phyloP scores from a whole-genome alignment of 2,888 invertebrate genomes.

The Matsumyia berberina region DNA sequence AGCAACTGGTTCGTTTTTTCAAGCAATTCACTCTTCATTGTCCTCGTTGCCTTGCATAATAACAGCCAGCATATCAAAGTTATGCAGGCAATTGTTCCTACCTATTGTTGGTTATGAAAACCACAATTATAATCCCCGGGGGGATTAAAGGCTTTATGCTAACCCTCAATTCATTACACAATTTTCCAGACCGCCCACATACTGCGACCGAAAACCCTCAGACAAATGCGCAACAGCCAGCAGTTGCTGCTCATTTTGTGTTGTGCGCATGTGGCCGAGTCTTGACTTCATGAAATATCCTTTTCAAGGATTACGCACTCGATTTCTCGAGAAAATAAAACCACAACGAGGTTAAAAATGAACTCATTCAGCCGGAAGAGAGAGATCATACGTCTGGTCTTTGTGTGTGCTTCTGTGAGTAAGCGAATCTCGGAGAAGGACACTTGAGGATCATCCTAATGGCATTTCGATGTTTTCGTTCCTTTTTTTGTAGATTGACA shows the following conservation, averaged over 20 bases:
- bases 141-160: constrained; percentile 44
- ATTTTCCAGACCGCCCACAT: constrained; percentile 73
- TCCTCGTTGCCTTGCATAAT: background rate
- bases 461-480: constrained; percentile 70
- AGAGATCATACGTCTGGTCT: constrained; percentile 41
- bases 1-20: too few species aligned
- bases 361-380: constrained; percentile 59
- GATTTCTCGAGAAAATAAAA: constrained; percentile 58
- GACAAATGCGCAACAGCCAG: constrained; percentile 30
- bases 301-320: constrained; percentile 67
- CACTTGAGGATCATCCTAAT: constrained; percentile 71
- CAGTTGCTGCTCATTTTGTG: constrained; percentile 57
- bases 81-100: constrained; percentile 45
- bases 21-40: background rate
- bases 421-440: constrained; percentile 58
- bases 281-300: constrained; percentile 62
- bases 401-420: constrained; percentile 54
- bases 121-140: constrained; percentile 43
- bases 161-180: constrained; percentile 67
- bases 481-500: constrained; percentile 21
- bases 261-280: constrained; percentile 54
- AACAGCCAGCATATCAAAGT: constrained; percentile 32
- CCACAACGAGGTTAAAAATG: constrained; percentile 37
- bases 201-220: background rate
- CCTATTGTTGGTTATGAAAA: constrained; percentile 44